Evolutionary conservation across 92 coral and sea anemone species (phyloP).

Genomic region (Bergia puertoricense): DNA sequence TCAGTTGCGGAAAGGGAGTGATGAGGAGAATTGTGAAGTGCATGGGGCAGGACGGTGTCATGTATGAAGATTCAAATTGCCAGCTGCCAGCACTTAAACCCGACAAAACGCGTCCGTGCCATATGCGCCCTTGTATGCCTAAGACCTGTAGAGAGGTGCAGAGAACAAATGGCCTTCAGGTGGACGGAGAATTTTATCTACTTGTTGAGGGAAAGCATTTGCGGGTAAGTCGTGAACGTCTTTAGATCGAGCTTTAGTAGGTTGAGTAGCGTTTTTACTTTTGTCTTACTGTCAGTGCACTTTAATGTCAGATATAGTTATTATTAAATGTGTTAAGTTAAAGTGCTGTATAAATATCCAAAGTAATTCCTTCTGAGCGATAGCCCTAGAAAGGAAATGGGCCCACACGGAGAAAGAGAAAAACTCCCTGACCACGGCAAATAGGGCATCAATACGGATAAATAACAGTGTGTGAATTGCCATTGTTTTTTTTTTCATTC

Average conservation of each 20-base stretch:
- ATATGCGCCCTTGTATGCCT: constrained; percentile 80
- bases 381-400: too few relatives aligned
- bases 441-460: too few relatives aligned
- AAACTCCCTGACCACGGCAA: too few relatives aligned
- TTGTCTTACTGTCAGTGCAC: neutral
- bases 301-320: neutral
- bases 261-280: neutral
- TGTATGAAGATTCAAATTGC: constrained; percentile 63
- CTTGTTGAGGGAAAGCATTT: constrained; percentile 67
- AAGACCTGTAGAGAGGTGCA: constrained; percentile 88
- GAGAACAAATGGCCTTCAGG: constrained; percentile 70
- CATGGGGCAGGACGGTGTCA: constrained; percentile 53
- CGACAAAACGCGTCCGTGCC: constrained; percentile 72
- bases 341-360: too few relatives aligned
- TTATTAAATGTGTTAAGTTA: too few relatives aligned
- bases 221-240: constrained; percentile 53
- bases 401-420: too few relatives aligned
- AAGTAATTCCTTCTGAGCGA: too few relatives aligned
- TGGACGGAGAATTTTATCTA: constrained; percentile 82
- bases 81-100: constrained; percentile 77
- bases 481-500: too few relatives aligned
- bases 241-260: neutral
- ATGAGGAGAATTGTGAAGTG: constrained; percentile 91
- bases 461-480: too few relatives aligned
- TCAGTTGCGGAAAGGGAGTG: constrained; percentile 72